Conservation (phyloP, 2,888 invertebrate genomes). For the Merodon equestris region DNA sequence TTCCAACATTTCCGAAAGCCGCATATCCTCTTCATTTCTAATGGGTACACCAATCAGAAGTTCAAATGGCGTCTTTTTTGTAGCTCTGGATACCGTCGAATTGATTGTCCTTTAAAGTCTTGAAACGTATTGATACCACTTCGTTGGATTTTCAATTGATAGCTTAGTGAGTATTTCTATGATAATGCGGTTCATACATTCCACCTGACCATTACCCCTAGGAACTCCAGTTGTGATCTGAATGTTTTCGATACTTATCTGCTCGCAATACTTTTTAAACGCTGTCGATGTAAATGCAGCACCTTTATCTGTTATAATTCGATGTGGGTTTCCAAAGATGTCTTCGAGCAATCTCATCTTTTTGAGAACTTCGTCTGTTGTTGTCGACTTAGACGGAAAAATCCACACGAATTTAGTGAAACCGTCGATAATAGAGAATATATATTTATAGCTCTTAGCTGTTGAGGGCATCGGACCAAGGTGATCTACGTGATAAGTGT, state of each 20-base stretch:
- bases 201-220: conserved; percentile 75
- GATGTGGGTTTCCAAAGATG: conserved; percentile 74
- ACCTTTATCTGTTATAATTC: conserved; percentile 73
- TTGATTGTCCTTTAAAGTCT: conserved; percentile 2
- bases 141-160: conserved; percentile 10
- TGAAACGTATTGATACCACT: conserved; percentile 14
- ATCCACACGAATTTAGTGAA: too few relatives aligned
- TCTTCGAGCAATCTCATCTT: conserved; percentile 71
- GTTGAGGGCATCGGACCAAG: conserved; percentile 72
- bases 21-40: neutral
- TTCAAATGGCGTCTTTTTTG: conserved; percentile 42
- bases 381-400: conserved; percentile 71
- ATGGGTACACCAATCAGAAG: conserved; percentile 8
- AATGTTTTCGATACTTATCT: conserved; percentile 71
- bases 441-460: conserved; percentile 54
- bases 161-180: conserved; percentile 5
- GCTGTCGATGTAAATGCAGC: conserved; percentile 74
- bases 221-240: conserved; percentile 72
- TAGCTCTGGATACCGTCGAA: conserved; percentile 16
- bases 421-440: neutral
- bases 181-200: conserved; percentile 72
- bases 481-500: conserved; percentile 73
- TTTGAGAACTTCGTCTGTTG: conserved; percentile 71
- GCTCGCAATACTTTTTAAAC: conserved; percentile 73
- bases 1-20: neutral